Conservation (phyloP, 2,113 vertebrate species). For the zebrafish (Danio rerio) region GRCz12tu NC_133178.1:42766501-42767000, state of each 20-base stretch:
- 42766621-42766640: background rate
- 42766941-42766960: too few species aligned
- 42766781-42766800: constrained; percentile 29
- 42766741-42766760: constrained; percentile 48
- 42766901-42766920: too few species aligned
- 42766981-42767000: too few species aligned
- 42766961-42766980: too few species aligned
- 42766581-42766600: constrained; percentile 40
- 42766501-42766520: constrained; percentile 19
- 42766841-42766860: too few species aligned
- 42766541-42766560: constrained; percentile 21
- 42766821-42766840: constrained; percentile 9
- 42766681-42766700: constrained; percentile 55
- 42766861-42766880: too few species aligned
- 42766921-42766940: too few species aligned
- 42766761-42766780: constrained; percentile 54
- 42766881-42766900: too few species aligned
- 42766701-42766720: constrained; percentile 56
- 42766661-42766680: constrained; percentile 55
- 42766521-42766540: constrained; percentile 1
- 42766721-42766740: constrained; percentile 46
- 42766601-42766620: constrained; percentile 30
- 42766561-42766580: constrained; percentile 37
- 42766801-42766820: too few species aligned
- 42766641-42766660: constrained; percentile 55